Evolutionary conservation across 1,140 invertebrate species (phyloP), one percentile per base, ranked within the genome.

Genomic region (Mya arenaria): DNA sequence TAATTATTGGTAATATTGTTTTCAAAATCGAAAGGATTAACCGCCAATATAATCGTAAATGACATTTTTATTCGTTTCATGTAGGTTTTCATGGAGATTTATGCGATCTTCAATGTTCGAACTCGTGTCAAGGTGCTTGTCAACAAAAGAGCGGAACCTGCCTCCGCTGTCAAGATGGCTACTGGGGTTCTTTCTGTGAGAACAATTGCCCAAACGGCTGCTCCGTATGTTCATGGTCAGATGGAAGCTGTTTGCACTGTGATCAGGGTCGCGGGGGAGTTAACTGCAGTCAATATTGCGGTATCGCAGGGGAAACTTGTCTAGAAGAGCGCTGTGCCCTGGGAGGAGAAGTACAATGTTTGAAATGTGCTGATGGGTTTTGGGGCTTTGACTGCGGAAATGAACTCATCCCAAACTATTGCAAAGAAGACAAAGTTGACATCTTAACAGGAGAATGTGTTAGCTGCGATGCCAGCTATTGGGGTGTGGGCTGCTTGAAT

Each of bases 341-440:
- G 32, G 32, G 17, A 17, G 30, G 15, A 17, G 28, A 2, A 0
- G 62, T 41, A 17, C 5, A 25, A 23, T 78, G 75, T 68, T 10
- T 13, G 10, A 30, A 23, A 34, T 78, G 75, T 30, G 4, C 25
- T 4, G 1, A 1, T 8, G 75, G 75, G 4, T 32, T 2, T 1
- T 78, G 75, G 75, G 63, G 63, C 15, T 15, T 6, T 44, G 13
- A 17, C 17, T 78, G 75, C 30, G 34, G 56, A 8, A 44, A 62
- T 8, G 1, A 15, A 8, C 63, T 56, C 23, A 23, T 10, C 4
- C 4, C 73, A 30, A 39, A 4, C 0, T 4, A 63, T 23, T 75
- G 73, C 36, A 28, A 15, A 19, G 62, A 65, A 10, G 15, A 19
- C 36, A 13, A 8, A 6, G 32, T 28, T 34, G 28, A 30, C 15